A percentile compares a stretch with the other conserved stretches of the same genome.
phyloP scores from a whole-genome alignment of 2,888 invertebrate genomes.

The Trachelus stipa region DNA sequence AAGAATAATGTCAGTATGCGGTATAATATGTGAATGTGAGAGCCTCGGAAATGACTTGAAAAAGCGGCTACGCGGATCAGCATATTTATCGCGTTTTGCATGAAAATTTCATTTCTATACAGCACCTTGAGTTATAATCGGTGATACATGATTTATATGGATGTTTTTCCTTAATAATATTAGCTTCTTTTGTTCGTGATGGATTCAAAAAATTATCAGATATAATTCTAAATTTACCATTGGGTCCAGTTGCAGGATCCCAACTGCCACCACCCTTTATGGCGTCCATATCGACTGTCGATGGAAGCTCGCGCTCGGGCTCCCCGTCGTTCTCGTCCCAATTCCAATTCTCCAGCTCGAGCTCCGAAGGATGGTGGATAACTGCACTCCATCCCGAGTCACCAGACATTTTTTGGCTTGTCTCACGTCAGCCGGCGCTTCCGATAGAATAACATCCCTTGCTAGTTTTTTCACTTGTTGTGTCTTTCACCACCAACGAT shows the following conservation, averaged over 20 bases:
- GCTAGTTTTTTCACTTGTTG: constrained; percentile 8
- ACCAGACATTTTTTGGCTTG: constrained; percentile 62
- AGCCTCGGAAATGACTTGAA: not conserved
- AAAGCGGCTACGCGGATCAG: not conserved
- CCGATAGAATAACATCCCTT: constrained; percentile 53
- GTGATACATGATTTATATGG: not conserved
- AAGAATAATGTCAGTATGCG: not conserved
- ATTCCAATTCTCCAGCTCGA: constrained; percentile 64
- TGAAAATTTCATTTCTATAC: not conserved
- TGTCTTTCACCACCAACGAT: not conserved
- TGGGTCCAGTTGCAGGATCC: constrained; percentile 60
- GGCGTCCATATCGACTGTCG: constrained; percentile 76
- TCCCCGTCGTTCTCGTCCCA: constrained; percentile 71
- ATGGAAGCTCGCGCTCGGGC: constrained; percentile 72
- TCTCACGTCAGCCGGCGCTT: constrained; percentile 54
- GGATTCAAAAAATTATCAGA: not conserved
- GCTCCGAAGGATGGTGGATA: constrained; percentile 71
- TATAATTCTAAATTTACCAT: constrained; percentile 41
- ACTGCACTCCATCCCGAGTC: constrained; percentile 71
- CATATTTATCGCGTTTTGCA: not conserved
- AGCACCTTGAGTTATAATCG: not conserved
- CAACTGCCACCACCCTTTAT: constrained; percentile 70
- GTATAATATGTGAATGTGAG: not conserved
- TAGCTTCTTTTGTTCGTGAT: not conserved
- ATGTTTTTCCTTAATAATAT: not conserved